Base-by-base conservation (phyloP, 2,888 invertebrate species). In the Eupithecia subumbrata region DNA sequence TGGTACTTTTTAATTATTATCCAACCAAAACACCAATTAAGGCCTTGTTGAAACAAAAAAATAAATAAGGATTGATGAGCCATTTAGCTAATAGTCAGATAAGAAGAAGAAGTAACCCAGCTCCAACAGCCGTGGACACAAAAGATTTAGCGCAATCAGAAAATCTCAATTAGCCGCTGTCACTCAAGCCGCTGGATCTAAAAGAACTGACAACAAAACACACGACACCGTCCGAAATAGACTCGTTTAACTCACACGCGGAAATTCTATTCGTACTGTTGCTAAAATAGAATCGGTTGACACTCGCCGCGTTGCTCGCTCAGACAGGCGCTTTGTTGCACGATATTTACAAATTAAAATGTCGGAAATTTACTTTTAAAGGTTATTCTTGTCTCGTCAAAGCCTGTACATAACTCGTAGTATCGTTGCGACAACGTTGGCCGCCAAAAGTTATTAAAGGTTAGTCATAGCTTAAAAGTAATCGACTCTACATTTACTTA, bases 261-360 rank as follows among this genome's bases (percentile, higher is more conserved):
- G 91, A 91, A 91, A 89, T 87, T 84, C 86, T 88, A 87, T 88
- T 86, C 83, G 82, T 81, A 85, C 79, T 76, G 77, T 72, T 78
- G 81, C 84, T 74, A 84, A 88, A 89, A 90, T 91, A 91, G 88
- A 87, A 75, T 77, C 56, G 67, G 56, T 82, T 78, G 80, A 82
- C 82, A 84, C 80, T 22, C 82, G 78, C 78, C 30, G 64, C 63
- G 72, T 68, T 52, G 63, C 69, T 45, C 73, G 74, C 74, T 69
- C 76, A 66, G 40, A 40, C 71, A 70, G 34, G 40, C 76, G 45
- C 60, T 63, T 48, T 37, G 45, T 56, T 64, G 68, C 73, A 56
- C 12, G 43, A 25, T 25, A 60, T 60, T 25, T 25, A 60, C 60
- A 12, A 1, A 60, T 60, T 60, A 22, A 25, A 22, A 60, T 60